phyloP scores from a whole-genome alignment of 2,888 invertebrate species.

The Acanthococcus lagerstroemiae region DNA sequence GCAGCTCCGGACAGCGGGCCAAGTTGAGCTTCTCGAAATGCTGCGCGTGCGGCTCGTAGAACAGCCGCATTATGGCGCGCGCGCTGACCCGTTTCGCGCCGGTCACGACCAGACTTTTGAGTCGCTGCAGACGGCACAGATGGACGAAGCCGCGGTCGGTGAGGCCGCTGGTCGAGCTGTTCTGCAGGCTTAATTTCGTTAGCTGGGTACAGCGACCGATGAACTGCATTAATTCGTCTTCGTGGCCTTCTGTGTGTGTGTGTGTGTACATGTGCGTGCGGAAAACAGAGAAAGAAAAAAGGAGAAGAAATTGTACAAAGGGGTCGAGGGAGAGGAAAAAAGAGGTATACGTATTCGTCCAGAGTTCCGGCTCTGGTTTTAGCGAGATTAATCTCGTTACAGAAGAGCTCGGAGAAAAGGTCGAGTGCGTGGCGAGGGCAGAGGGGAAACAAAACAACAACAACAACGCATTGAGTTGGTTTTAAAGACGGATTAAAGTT shows the following conservation, averaged over 20 bases:
- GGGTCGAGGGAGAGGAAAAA: no score
- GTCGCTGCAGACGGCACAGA: neutral
- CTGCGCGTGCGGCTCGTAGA: constrained; percentile 16
- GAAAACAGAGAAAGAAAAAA: no score
- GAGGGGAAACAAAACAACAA: no score
- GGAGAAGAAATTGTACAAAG: no score
- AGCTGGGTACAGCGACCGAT: constrained; percentile 22
- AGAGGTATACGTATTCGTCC: no score
- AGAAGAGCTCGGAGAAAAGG: no score
- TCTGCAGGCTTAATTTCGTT: constrained; percentile 15
- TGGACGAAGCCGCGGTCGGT: constrained; percentile 21
- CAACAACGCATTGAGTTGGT: no score
- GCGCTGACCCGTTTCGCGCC: constrained; percentile 16
- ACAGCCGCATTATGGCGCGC: constrained; percentile 18
- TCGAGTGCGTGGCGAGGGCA: no score
- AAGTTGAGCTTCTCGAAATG: constrained; percentile 20
- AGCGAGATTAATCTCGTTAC: no score
- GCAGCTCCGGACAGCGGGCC: constrained; percentile 19
- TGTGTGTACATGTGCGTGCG: no score
- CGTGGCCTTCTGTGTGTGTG: constrained; percentile 7
- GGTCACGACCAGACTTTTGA: constrained; percentile 4
- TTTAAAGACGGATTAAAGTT: no score
- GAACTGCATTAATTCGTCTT: constrained; percentile 17
- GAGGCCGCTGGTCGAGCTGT: constrained; percentile 12
- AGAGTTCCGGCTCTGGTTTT: no score